Base-by-base conservation (phyloP, 1,140 invertebrate species). In the Megathymus violae region DNA sequence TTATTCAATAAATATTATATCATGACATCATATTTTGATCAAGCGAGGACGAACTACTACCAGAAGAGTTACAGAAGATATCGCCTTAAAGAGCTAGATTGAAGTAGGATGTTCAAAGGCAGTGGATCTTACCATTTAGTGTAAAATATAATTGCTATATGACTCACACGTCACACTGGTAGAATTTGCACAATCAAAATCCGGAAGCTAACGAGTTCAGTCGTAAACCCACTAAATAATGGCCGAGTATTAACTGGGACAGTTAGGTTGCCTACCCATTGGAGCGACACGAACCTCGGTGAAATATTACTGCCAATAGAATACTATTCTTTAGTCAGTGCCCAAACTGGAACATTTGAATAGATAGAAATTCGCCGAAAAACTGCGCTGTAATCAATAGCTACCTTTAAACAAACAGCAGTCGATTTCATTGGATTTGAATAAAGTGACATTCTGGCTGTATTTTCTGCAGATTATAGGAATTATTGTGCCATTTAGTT, bases 361-460 rank as follows among this genome's bases (percentile, higher is more conserved):
- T 6, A 31, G 3, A 31, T 1, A 31, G 7, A 22, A 22, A 22
- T 22, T 22, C 2, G 19, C 19, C 19, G 5, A n/a, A 36, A 36
- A 36, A 11, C 11, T 36, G 1, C 34, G n/a, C 10, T 36, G 0
- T 4, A n/a, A 36, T 36, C n/a, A n/a, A 36, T 3, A 36, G 34
- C 2, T n/a, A 36, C 34, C 34, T 36, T 36, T 36, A 36, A 6
- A 11, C 56, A 17, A 38, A 59, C 46, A 19, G 27, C 43, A 11
- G 15, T 47, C 46, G 56, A 59, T 59, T 59, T 44, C 43, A 19
- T 47, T 31, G 43, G 56, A 59, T 59, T 59, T 59, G 56, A 59
- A 38, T 59, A 59, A 47, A 36, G 11, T 43, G 43, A 59, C 43
- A 59, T 59, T 59, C 43, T 46, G 27, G 54, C 17, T 19, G 41